Evolutionary conservation across 2,113 vertebrate species (phyloP).

Genomic region (Copsychus sechellarum): DNA sequence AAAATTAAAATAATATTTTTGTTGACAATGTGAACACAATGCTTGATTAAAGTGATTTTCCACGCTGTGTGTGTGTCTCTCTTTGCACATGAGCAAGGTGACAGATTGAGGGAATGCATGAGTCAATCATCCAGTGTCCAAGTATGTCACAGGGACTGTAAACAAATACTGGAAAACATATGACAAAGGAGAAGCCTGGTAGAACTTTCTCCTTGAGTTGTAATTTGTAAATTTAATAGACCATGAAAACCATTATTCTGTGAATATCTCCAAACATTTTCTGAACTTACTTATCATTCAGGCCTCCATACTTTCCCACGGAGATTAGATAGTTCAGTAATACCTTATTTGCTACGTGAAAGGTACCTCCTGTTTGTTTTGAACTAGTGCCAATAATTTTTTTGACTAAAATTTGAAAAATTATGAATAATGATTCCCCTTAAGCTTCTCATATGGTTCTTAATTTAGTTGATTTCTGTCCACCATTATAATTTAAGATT

Average conservation of each 20-base stretch:
- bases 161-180: background rate
- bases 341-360: background rate
- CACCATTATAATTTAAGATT: background rate
- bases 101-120: background rate
- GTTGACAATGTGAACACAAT: background rate
- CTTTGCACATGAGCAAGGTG: background rate
- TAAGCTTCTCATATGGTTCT: background rate
- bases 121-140: background rate
- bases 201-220: background rate
- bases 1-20: background rate
- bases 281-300: background rate
- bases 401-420: background rate
- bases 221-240: background rate
- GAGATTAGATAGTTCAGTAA: background rate
- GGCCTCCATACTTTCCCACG: background rate
- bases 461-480: background rate
- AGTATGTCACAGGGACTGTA: background rate
- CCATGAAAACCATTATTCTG: background rate
- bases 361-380: background rate
- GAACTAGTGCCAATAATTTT: background rate
- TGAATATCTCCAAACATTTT: background rate
- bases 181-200: background rate
- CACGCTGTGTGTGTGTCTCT: rapidly evolving
- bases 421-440: background rate
- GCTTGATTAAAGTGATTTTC: background rate